Evolutionary conservation across 2,797 vertebrate species (phyloP).

Genomic region (Microhierax caerulescens): DNA sequence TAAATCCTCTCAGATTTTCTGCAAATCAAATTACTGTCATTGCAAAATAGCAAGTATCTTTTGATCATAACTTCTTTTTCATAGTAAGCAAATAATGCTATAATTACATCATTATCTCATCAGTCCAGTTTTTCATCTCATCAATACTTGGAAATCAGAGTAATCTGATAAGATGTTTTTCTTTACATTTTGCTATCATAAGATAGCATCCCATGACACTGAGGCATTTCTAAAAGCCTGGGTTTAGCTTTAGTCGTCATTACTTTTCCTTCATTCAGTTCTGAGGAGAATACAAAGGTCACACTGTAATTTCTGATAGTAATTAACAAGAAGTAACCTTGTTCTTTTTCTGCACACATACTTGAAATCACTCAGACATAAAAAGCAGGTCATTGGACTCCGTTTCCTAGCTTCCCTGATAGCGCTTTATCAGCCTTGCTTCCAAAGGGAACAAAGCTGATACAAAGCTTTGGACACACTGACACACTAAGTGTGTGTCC

Average conservation of each 20-base stretch:
- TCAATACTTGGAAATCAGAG: neutral
- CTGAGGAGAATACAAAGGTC: neutral
- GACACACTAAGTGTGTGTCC: neutral
- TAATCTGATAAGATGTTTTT: neutral
- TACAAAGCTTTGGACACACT: neutral
- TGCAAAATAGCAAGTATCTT: neutral
- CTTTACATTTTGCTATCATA: neutral
- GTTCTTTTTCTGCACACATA: neutral
- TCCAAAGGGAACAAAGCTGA: neutral
- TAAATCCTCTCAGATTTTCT: neutral
- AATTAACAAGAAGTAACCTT: neutral
- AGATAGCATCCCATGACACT: neutral
- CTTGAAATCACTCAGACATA: neutral
- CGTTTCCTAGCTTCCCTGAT: neutral
- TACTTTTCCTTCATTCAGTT: neutral
- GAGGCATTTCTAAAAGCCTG: neutral
- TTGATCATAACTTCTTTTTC: neutral
- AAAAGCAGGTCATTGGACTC: neutral
- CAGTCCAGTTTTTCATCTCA: neutral
- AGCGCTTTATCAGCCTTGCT: neutral
- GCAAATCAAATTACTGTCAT: neutral
- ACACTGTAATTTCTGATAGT: neutral
- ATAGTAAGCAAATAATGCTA: neutral
- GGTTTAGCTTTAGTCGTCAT: neutral
- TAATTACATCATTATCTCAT: neutral